Evolutionary conservation across 2,797 vertebrate species (phyloP), one percentile per base, ranked within the genome.

Genomic region (Scyliorhinus canicula): DNA sequence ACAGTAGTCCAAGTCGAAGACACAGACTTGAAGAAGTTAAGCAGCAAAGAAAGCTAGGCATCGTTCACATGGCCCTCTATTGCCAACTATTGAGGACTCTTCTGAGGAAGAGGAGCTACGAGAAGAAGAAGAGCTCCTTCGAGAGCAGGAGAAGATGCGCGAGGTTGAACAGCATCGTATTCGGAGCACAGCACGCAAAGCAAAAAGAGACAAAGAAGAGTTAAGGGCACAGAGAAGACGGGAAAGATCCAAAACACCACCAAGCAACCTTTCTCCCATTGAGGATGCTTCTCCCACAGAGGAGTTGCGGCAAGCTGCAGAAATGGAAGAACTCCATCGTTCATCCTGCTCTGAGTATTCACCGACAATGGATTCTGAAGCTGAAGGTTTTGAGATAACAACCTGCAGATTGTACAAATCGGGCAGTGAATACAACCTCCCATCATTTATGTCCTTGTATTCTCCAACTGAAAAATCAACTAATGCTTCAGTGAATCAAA

Each of bases 311-410:
- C 99, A 99, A 96, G 99, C 99, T 0, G 99, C 99, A 0, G 99
- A 99, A 97, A 99, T 99, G 99, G 99, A 99, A 96, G 99, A 99
- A 96, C 98, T 99, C 63, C 99, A 99, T 95, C 98, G 99, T 96
- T 99, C 99, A 21, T 99, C 99, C 82, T 99, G 99, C 96, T 99
- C 99, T 0, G 99, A 99, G 96, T 99, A 99, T 96, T 99, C 99
- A 0, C 99, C 99, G 50, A 99, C 99, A 14, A 98, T 99, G 57
- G 99, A 99, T 96, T 99, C 99, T 0, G 99, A 99, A 96, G 99
- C 98, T 0, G 99, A 99, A 96, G 98, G 98, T 88, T 98, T 98
- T 95, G 99, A 99, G 0, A 97, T 98, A 0, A 97, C 98, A 95
- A 96, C 98, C 95, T 97, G 98, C 95, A 99, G 99, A 95, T 97